phyloP scores from a whole-genome alignment of 2,888 invertebrate genomes.

The Diogma glabrata region DNA sequence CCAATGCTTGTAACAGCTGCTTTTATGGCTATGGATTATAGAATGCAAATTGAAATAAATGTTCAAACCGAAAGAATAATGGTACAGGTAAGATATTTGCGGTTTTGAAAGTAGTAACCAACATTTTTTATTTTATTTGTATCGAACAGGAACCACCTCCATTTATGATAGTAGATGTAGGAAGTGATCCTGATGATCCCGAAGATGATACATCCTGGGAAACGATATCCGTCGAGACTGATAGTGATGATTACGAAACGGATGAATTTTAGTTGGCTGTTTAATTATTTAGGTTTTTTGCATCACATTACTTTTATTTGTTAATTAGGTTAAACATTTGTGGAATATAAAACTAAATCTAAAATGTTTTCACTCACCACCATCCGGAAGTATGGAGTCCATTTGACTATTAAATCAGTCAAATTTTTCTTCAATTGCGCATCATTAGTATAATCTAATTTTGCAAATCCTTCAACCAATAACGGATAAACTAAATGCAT shows the following conservation, averaged over 20 bases:
- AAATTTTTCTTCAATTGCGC: constrained; percentile 38
- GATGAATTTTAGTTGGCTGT: too few species aligned
- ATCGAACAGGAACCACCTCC: too few species aligned
- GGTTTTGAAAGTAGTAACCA: neutral
- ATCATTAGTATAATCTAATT: constrained; percentile 37
- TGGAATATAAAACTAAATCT: too few species aligned
- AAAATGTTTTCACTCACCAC: constrained; percentile 15
- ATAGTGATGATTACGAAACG: neutral
- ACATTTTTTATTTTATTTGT: too few species aligned
- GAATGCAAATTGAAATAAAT: constrained; percentile 55
- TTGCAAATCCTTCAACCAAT: constrained; percentile 40
- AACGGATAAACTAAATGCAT: constrained; percentile 42
- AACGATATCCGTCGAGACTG: constrained; percentile 2
- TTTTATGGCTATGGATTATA: constrained; percentile 53
- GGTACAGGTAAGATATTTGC: constrained; percentile 11
- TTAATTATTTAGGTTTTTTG: too few species aligned
- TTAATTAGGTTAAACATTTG: too few species aligned
- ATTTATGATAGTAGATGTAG: too few species aligned
- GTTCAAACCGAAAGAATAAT: constrained; percentile 40
- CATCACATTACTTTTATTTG: too few species aligned
- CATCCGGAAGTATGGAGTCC: constrained; percentile 34
- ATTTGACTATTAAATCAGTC: constrained; percentile 38
- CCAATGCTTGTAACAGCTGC: constrained; percentile 54
- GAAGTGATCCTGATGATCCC: too few species aligned
- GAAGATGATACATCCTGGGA: constrained; percentile 7